These are phyloP conservation scores for Charaxes varanes DNA, from an alignment of 1,140 invertebrate genomes.

Conservation along the genomic window DNA sequence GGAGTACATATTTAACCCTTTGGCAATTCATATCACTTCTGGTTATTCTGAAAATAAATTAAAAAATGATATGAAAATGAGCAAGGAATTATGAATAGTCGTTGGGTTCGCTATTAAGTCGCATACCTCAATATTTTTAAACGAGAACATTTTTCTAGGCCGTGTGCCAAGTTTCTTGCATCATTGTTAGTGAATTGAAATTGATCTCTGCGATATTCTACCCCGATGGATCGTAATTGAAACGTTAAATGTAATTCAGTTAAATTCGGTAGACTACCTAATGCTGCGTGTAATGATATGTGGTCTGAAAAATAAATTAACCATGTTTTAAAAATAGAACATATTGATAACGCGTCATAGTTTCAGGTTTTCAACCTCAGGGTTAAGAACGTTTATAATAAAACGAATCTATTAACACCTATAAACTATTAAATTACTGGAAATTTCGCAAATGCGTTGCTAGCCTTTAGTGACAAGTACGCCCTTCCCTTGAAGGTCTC, in stretches of 20 bases:
- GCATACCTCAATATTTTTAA: conserved; percentile 56
- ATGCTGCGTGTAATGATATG: conserved; percentile 66
- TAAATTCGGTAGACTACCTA: conserved; percentile 62
- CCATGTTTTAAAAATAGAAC: too few species aligned
- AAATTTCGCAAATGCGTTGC: too few species aligned
- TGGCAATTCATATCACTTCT: conserved; percentile 69
- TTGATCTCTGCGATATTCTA: conserved; percentile 61
- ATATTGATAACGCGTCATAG: too few species aligned
- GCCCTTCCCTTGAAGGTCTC: too few species aligned
- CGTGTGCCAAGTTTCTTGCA: conserved; percentile 62
- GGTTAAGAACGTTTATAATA: too few species aligned
- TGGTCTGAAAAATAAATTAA: conserved; percentile 47
- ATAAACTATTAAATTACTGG: too few species aligned
- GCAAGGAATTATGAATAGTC: too few species aligned
- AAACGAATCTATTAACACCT: too few species aligned
- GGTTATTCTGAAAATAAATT: conserved; percentile 56
- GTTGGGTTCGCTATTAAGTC: too few species aligned
- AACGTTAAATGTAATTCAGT: conserved; percentile 65
- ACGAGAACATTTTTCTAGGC: conserved; percentile 55
- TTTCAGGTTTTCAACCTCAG: too few species aligned
- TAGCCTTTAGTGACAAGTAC: too few species aligned
- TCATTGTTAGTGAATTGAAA: conserved; percentile 69
- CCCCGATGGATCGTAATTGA: conserved; percentile 47
- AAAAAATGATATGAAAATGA: too few species aligned
- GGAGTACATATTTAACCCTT: conserved; percentile 64